A percentile compares a stretch with the other conserved stretches of the same genome.
These are phyloP conservation scores for Formica aserva DNA, from an alignment of 2,888 invertebrate species.

Conservation along the genomic window DNA sequence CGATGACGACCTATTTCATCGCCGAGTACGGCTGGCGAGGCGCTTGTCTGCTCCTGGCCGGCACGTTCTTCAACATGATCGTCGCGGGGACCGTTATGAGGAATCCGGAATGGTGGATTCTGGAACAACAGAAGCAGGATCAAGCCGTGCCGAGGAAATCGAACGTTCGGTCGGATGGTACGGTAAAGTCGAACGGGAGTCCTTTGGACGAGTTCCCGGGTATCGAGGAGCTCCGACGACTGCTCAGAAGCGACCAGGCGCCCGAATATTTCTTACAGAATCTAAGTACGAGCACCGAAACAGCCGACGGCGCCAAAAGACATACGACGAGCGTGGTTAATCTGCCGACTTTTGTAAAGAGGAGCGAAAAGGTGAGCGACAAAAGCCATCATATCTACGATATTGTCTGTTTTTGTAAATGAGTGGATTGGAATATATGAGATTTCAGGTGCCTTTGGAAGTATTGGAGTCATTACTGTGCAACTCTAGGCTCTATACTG, in stretches of 20 bases:
- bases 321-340: slow-evolving; percentile 89
- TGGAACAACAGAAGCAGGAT: slow-evolving; percentile 88
- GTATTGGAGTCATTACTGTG: slow-evolving; percentile 89
- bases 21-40: slow-evolving; percentile 95
- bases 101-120: slow-evolving; percentile 94
- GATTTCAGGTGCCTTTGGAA: slow-evolving; percentile 88
- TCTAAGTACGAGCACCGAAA: slow-evolving; percentile 88
- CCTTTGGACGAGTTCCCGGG: slow-evolving; percentile 88
- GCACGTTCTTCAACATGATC: slow-evolving; percentile 93
- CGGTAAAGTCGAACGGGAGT: slow-evolving; percentile 86
- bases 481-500: slow-evolving; percentile 90
- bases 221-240: slow-evolving; percentile 89
- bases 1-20: slow-evolving; percentile 93
- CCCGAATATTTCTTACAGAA: slow-evolving; percentile 90
- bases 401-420: neutral
- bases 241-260: slow-evolving; percentile 90
- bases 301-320: slow-evolving; percentile 86
- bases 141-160: slow-evolving; percentile 85
- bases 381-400: neutral
- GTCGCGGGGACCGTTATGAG: slow-evolving; percentile 95
- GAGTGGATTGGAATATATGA: slow-evolving; percentile 41
- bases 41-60: slow-evolving; percentile 92
- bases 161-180: slow-evolving; percentile 86
- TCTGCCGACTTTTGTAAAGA: slow-evolving; percentile 91
- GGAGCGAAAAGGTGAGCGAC: slow-evolving; percentile 89